Evolutionary conservation across 2,888 invertebrate species (phyloP), one percentile per base, ranked within the genome.

Genomic region (Perizoma affinitatum): DNA sequence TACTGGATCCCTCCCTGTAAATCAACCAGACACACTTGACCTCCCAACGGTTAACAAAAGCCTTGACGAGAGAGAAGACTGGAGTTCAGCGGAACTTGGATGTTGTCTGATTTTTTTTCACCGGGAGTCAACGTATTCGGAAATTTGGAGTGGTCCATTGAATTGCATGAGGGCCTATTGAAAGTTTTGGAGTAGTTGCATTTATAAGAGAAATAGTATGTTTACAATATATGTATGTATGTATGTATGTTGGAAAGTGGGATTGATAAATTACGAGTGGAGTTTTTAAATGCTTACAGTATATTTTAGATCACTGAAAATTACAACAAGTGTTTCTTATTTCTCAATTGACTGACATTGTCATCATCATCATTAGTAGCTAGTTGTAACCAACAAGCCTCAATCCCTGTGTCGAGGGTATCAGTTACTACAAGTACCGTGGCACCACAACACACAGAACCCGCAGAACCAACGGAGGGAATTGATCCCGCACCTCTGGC

Each of bases 1-100:
- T 85, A 76, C 75, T 71, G 71, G 78, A 83, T 79, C 79, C 84
- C 76, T 74, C 76, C 76, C 77, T 80, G 76, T 77, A 75, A 72
- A 67, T 68, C 70, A 68, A 66, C 79, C 77, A 74, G 43, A 41
- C n/a, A 60, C 52, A 62, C 64, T 46, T 67, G 77, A 73, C 66
- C 76, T 58, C 44, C 33, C 58, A 43, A 58, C 58, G 22, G 38
- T 38, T 48, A 43, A 57, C 63, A 46, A 51, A 58, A 45, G 46
- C 49, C 43, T 55, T 34, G 53, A 38, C 43, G 59, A 44, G 36
- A 7, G 11, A 50, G 47, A 48, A 54, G 56, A 35, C 41, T 44
- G 53, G 41, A 59, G 76, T 36, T 72, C 75, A 58, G 48, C 35
- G 2, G 22, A 60, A 36, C 56, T 55, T 74, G 71, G 76, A 47